phyloP scores from a whole-genome alignment of 1,140 invertebrate genomes.

The Sarcophaga bullata region DNA sequence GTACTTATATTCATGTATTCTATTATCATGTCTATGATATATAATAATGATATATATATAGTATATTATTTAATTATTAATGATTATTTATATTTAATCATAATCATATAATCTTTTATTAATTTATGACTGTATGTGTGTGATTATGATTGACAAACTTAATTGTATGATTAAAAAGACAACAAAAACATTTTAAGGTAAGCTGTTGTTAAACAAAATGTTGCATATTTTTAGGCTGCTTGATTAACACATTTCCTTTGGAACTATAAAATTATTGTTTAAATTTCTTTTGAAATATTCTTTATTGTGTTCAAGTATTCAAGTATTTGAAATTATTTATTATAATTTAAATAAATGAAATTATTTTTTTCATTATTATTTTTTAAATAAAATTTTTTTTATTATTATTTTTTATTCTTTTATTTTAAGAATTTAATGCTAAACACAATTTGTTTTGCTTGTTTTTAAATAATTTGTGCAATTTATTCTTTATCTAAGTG shows the following conservation, averaged over 20 bases:
- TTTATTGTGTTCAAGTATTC: too few relatives aligned
- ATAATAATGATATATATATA: not conserved
- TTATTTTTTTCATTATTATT: not conserved
- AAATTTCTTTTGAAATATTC: not conserved
- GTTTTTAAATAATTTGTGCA: not conserved
- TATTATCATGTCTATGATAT: not conserved
- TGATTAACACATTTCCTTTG: not conserved
- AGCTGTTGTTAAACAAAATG: not conserved
- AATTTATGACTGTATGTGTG: not conserved
- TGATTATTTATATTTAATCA: not conserved
- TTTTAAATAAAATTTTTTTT: not conserved
- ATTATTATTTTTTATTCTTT: not conserved
- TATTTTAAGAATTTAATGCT: not conserved
- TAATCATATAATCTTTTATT: not conserved
- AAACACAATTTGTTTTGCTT: not conserved
- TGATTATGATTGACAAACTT: not conserved
- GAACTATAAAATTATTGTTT: not conserved
- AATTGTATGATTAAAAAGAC: not conserved
- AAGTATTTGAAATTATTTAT: not conserved
- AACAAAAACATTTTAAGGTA: not conserved
- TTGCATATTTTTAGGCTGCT: not conserved
- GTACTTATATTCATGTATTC: conserved; percentile 1
- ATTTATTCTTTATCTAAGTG: not conserved
- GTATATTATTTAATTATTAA: not conserved
- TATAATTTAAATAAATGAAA: not conserved